These are phyloP conservation scores for Centruroides vittatus DNA, from an alignment of 1,140 invertebrate genomes.

Conservation along the genomic window DNA sequence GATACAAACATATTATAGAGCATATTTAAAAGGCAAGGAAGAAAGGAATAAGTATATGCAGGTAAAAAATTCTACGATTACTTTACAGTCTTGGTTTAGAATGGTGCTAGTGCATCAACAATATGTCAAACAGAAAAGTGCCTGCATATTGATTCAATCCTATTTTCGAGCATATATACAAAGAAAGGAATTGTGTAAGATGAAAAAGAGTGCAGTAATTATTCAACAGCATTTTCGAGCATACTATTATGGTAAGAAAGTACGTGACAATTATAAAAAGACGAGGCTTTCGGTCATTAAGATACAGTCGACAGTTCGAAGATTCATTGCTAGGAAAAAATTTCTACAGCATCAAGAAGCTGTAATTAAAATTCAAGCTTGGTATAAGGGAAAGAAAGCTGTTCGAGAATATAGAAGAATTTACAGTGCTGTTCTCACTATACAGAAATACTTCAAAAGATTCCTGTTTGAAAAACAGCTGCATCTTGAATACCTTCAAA, in stretches of 20 bases:
- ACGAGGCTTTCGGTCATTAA: not conserved
- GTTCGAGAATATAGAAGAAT: not conserved
- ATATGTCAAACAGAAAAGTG: not conserved
- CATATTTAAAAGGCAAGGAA: conserved; percentile 4
- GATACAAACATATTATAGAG: conserved; percentile 20
- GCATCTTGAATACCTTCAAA: not conserved
- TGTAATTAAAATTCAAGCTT: not conserved
- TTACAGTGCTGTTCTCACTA: not conserved
- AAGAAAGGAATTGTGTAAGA: not conserved
- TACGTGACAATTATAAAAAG: not conserved
- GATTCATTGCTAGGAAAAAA: conserved; percentile 2
- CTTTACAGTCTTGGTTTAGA: not conserved
- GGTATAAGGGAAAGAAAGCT: not conserved
- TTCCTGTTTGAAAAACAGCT: not conserved
- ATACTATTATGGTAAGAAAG: not conserved
- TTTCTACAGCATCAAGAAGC: not conserved
- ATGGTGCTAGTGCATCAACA: not conserved
- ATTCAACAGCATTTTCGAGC: conserved; percentile 1
- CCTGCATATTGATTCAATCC: not conserved
- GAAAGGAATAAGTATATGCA: not conserved
- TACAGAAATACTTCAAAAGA: not conserved
- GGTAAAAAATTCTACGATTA: not conserved
- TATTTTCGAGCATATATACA: not conserved
- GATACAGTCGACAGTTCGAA: not conserved
- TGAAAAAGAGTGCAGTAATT: not conserved